Percentiles rank a stretch among this genome's conserved stretches.
phyloP scores from a whole-genome alignment of 2,113 vertebrate genomes.

The Lagopus leucura region DNA sequence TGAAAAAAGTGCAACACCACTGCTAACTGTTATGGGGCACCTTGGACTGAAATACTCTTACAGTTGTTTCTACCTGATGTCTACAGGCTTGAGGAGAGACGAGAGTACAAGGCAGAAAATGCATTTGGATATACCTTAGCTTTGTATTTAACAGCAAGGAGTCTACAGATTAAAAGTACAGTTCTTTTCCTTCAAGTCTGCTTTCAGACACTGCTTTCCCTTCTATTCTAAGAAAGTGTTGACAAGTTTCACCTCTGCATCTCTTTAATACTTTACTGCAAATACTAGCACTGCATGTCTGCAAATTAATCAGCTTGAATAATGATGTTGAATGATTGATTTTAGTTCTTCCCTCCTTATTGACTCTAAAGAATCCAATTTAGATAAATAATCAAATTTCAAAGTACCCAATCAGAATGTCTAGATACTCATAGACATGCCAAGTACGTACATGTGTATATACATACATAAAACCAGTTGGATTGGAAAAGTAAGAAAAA shows the following conservation, averaged over 20 bases:
- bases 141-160: not conserved
- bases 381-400: not conserved
- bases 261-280: not conserved
- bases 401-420: not conserved
- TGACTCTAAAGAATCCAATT: not conserved
- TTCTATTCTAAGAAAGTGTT: not conserved
- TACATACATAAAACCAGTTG: fast-evolving
- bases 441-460: fast-evolving
- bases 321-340: not conserved
- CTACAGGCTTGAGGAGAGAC: not conserved
- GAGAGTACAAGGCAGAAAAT: not conserved
- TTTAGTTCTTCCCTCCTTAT: not conserved
- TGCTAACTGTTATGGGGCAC: not conserved
- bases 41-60: not conserved
- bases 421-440: not conserved
- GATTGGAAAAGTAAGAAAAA: not conserved
- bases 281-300: not conserved
- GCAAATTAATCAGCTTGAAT: not conserved
- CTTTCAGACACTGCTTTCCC: not conserved
- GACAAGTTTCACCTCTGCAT: not conserved
- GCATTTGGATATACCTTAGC: not conserved
- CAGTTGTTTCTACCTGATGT: not conserved
- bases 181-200: not conserved
- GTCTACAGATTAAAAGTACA: not conserved
- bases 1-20: not conserved